Conservation (phyloP, 2,797 vertebrate species). For the Rhabdomys pumilio region DNA sequence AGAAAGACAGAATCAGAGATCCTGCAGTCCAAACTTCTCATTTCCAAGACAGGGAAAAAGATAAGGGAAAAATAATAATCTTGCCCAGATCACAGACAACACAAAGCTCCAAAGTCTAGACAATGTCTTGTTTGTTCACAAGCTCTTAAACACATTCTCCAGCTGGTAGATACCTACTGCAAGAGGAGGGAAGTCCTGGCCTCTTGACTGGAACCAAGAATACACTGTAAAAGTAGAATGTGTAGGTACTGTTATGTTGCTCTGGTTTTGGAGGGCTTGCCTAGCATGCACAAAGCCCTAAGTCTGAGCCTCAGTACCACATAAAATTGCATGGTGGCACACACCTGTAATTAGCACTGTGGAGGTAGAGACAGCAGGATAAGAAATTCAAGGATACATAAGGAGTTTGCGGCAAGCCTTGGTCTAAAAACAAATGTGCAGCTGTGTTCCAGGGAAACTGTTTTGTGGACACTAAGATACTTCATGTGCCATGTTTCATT, state of each 20-base stretch:
- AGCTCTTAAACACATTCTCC: background rate
- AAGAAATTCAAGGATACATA: background rate
- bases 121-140: background rate
- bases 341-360: background rate
- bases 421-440: background rate
- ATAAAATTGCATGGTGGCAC: background rate
- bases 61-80: background rate
- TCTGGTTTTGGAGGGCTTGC: background rate
- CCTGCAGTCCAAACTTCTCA: background rate
- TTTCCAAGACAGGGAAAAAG: background rate
- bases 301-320: background rate
- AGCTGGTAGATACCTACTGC: too few relatives aligned
- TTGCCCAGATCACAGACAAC: background rate
- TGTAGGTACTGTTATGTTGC: background rate
- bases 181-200: background rate
- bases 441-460: background rate
- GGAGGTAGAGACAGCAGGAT: too few relatives aligned
- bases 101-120: background rate
- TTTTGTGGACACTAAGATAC: conserved; percentile 33
- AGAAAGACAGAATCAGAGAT: background rate
- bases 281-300: background rate
- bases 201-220: background rate
- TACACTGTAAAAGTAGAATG: background rate
- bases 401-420: background rate
- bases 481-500: background rate